These are phyloP conservation scores for Salvator merianae DNA, from an alignment of 2,113 vertebrate genomes.

Conservation along the genomic window DNA sequence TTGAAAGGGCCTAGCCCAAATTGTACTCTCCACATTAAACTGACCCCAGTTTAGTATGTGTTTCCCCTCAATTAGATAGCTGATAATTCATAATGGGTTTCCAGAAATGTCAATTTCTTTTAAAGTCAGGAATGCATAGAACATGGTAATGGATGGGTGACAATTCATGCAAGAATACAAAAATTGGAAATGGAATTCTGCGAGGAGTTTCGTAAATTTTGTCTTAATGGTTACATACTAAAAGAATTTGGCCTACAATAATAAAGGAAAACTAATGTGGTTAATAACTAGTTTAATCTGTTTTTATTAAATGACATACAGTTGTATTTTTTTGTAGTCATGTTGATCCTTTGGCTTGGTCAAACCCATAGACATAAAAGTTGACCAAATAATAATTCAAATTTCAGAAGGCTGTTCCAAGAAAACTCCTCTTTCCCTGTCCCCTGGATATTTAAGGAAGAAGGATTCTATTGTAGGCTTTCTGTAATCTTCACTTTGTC, in stretches of 20 bases:
- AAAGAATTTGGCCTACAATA: background rate
- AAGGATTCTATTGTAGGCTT: background rate
- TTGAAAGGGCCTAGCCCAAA: too few species aligned
- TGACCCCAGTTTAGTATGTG: too few species aligned
- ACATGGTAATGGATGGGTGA: too few species aligned
- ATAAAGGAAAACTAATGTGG: background rate
- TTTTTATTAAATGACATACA: background rate
- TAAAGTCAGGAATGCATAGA: too few species aligned
- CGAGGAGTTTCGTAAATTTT: too few species aligned
- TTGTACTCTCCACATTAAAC: too few species aligned
- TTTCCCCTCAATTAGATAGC: too few species aligned
- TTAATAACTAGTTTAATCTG: background rate
- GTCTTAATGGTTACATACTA: background rate
- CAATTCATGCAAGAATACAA: too few species aligned
- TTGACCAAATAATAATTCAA: background rate
- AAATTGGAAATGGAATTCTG: too few species aligned
- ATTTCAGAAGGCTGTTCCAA: background rate
- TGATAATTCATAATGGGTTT: too few species aligned
- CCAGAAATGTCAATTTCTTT: too few species aligned
- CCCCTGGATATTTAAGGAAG: background rate
- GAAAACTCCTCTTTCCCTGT: background rate
- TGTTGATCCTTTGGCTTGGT: background rate
- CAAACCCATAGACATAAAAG: background rate
- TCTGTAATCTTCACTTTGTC: background rate
- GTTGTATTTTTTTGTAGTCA: background rate